Base-by-base conservation (phyloP, 2,888 invertebrate species). In the Digitonthophagus gazella region DNA sequence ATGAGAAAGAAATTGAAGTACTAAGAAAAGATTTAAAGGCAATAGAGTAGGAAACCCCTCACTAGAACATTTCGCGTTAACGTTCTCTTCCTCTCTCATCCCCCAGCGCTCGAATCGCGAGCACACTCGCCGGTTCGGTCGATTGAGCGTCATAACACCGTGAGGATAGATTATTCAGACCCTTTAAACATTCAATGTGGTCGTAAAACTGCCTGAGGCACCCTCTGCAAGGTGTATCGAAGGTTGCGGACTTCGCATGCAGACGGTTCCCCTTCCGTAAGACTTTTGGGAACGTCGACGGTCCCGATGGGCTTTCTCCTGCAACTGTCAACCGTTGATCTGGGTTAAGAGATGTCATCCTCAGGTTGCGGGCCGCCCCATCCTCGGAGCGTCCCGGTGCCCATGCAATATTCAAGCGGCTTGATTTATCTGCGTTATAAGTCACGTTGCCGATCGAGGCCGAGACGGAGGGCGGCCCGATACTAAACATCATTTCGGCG, bases 241-340 rank as follows among this genome's bases (percentile, higher is more conserved):
- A 11, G 28, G 28, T 44, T 44, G 28, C 28, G 28, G 28, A 44
- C 28, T 44, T 44, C 11, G 28, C 28, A 44, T 44, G 28, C 28
- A 44, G n/a, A n/a, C n/a, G n/a, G n/a, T n/a, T n/a, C n/a, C 28
- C 11, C 6, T 44, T 44, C 28, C 28, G 6, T 44, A 44, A 11
- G 6, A 44, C 28, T 44, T 44, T 44, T 11, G 28, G 1, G 6
- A 44, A 44, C 28, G n/a, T 44, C 6, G 11, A 44, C 28, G 8
- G 6, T 19, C 61, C 61, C 61, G n/a, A 20, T 18, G 61, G 61
- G 61, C 61, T 19, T 58, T 61, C 61, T 19, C 61, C 61, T 61
- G 61, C 61, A 61, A 61, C 61, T 61, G 61, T 61, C 61, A 61
- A 61, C 61, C 61, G 61, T 61, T 61, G 61, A 61, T 61, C 61